Evolutionary conservation across 2,113 vertebrate genomes (phyloP).

Genomic region (Halcyon senegalensis): DNA sequence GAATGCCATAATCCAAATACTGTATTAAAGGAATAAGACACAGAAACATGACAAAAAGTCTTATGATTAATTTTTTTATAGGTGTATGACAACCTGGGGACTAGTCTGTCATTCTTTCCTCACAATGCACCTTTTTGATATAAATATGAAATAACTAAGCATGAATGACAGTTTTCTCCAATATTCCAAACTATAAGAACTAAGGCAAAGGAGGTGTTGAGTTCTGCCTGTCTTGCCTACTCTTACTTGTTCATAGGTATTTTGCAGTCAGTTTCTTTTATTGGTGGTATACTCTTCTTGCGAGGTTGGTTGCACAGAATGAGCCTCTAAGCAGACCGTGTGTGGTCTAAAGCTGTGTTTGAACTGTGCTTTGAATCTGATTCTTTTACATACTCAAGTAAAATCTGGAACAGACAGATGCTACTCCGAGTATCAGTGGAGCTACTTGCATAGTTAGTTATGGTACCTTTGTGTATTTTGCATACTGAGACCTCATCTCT

Average conservation of each 20-base stretch:
- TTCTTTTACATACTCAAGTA: not conserved
- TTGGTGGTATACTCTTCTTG: not conserved
- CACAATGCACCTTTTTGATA: not conserved
- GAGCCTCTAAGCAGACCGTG: not conserved
- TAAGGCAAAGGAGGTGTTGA: not conserved
- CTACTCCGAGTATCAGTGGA: not conserved
- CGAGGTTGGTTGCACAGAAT: not conserved
- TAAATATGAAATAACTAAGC: not conserved
- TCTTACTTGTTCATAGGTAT: not conserved
- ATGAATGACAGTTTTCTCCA: not conserved
- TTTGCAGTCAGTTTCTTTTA: not conserved
- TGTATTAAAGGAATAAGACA: not conserved
- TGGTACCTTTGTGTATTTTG: not conserved
- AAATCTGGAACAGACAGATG: not conserved
- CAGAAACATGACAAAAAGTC: not conserved
- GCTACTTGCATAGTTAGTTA: not conserved
- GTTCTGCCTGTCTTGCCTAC: not conserved
- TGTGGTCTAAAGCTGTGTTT: not conserved
- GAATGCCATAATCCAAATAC: not conserved
- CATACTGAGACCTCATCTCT: not conserved
- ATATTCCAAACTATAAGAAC: not conserved
- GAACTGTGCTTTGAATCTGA: not conserved
- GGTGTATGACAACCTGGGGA: not conserved
- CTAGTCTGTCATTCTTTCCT: not conserved
- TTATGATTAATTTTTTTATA: not conserved